These are phyloP conservation scores for Tragulus kanchil DNA, from an alignment of 2,113 vertebrate species.

Conservation along the genomic window DNA sequence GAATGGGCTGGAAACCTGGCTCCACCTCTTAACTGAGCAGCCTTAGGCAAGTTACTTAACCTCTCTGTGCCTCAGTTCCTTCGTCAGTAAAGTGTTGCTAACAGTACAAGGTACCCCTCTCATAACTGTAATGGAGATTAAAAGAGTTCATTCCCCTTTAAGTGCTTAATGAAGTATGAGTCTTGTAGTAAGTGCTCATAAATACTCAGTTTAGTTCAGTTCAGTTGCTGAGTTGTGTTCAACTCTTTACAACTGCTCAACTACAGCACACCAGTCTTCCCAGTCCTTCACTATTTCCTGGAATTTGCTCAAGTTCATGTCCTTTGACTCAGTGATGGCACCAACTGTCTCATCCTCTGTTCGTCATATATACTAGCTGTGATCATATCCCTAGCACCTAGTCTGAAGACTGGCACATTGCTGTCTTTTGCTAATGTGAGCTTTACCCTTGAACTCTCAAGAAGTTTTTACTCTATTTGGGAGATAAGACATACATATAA, in stretches of 20 bases:
- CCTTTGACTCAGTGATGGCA: too few species aligned
- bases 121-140: not conserved
- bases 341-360: too few species aligned
- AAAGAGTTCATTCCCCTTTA: not conserved
- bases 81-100: not conserved
- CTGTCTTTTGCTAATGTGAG: not conserved
- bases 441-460: not conserved
- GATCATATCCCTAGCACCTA: not conserved
- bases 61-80: slow-evolving; percentile 9
- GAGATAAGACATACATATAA: not conserved
- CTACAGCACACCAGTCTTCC: too few species aligned
- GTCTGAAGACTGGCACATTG: not conserved
- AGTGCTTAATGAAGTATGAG: not conserved
- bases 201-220: not conserved
- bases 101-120: not conserved
- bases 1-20: not conserved
- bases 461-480: slow-evolving; percentile 26
- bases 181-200: not conserved
- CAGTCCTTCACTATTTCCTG: too few species aligned
- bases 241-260: too few species aligned
- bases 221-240: too few species aligned
- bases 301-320: too few species aligned
- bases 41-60: not conserved
- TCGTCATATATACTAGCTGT: not conserved
- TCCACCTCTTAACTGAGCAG: not conserved